Conservation (phyloP, 2,888 invertebrate genomes). For the Epistrophe grossulariae region DNA sequence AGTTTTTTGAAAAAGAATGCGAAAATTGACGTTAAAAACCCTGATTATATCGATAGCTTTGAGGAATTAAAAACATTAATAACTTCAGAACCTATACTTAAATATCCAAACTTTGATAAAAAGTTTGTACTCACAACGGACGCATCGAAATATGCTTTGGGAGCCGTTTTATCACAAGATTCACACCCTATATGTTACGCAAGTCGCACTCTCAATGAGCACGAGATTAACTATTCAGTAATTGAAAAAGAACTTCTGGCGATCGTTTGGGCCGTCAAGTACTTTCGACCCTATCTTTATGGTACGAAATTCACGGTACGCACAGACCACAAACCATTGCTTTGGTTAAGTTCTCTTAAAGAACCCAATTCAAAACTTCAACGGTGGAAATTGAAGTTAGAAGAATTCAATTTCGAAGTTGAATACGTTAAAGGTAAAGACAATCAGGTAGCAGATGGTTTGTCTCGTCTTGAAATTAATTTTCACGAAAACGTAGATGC, state of each 20-base stretch:
- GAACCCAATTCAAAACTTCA: too few relatives aligned
- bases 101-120: neutral
- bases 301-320: too few relatives aligned
- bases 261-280: neutral
- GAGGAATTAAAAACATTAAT: slow-evolving; percentile 3
- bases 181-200: neutral
- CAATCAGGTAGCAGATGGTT: too few relatives aligned
- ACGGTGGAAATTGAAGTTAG: too few relatives aligned
- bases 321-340: too few relatives aligned
- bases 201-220: neutral
- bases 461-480: too few relatives aligned
- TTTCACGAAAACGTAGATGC: too few relatives aligned
- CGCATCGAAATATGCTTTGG: neutral
- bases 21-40: slow-evolving; percentile 1
- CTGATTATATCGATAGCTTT: slow-evolving; percentile 21
- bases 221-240: neutral
- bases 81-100: slow-evolving; percentile 6
- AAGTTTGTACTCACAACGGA: neutral
- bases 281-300: too few relatives aligned
- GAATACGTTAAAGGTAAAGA: too few relatives aligned
- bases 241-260: neutral
- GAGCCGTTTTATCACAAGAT: neutral
- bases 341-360: too few relatives aligned
- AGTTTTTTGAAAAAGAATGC: slow-evolving; percentile 6
- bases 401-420: too few relatives aligned